A percentile compares a stretch with the other conserved stretches of the same genome.
Conservation (phyloP, 2,113 vertebrate species). For the Hemiprocne comata region DNA sequence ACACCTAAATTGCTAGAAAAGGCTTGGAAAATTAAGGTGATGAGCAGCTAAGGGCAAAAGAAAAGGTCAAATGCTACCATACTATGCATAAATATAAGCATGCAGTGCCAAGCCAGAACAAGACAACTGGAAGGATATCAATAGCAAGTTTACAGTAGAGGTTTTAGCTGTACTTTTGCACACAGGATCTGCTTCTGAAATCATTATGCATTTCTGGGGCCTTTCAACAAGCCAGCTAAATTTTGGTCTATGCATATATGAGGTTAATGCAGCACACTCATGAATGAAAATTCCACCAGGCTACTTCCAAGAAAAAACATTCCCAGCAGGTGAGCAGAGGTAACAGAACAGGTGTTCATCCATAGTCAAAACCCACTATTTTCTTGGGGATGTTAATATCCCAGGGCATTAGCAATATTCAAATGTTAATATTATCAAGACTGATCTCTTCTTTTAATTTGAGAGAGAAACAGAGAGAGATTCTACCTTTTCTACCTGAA, state of each 20-base stretch:
- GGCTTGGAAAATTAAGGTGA: not conserved
- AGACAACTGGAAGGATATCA: not conserved
- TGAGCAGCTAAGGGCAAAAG: not conserved
- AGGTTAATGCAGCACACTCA: not conserved
- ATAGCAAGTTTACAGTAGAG: not conserved
- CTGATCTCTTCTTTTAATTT: not conserved
- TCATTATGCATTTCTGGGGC: not conserved
- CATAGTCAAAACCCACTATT: not conserved
- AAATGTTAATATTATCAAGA: not conserved
- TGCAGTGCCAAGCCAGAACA: not conserved
- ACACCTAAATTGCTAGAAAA: not conserved
- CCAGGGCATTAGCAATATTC: not conserved
- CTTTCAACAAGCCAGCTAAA: not conserved
- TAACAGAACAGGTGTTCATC: not conserved
- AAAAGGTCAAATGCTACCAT: not conserved
- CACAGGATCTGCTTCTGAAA: not conserved
- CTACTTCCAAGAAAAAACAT: not conserved
- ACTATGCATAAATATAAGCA: not conserved
- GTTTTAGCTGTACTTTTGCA: not conserved
- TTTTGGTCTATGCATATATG: not conserved
- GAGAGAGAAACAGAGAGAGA: not conserved
- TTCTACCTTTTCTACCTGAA: not conserved
- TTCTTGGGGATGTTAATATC: not conserved
- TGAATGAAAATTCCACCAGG: not conserved
- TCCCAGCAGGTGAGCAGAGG: not conserved